These are phyloP conservation scores for Pygoscelis adeliae DNA, from an alignment of 2,113 vertebrate species.

Conservation along the genomic window DNA sequence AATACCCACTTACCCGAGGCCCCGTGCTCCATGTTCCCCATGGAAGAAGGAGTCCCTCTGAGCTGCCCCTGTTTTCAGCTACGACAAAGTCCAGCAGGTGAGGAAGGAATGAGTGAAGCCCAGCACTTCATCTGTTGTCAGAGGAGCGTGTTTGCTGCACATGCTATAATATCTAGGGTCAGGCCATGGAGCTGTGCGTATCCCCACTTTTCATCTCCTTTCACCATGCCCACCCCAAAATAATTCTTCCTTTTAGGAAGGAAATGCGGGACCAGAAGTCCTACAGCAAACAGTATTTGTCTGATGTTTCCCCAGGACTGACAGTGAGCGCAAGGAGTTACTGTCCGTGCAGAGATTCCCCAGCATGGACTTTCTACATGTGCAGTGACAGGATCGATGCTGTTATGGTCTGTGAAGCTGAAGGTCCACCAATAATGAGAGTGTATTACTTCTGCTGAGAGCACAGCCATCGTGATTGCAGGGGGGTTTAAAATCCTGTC, in stretches of 20 bases:
- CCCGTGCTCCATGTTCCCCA: neutral
- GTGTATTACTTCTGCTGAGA: conserved; percentile 26
- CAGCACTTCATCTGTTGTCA: neutral
- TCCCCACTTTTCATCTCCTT: neutral
- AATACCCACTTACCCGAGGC: neutral
- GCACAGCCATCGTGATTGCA: neutral
- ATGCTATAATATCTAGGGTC: neutral
- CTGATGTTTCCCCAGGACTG: neutral
- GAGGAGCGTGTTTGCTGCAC: neutral
- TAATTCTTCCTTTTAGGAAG: neutral
- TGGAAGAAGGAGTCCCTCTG: neutral
- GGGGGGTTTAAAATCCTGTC: conserved; percentile 34
- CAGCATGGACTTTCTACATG: neutral
- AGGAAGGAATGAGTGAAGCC: neutral
- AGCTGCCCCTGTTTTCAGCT: neutral
- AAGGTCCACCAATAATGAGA: conserved; percentile 30
- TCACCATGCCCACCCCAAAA: neutral
- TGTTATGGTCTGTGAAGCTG: conserved; percentile 47
- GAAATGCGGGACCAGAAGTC: neutral
- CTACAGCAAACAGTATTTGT: neutral
- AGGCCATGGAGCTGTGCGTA: neutral
- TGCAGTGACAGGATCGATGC: neutral
- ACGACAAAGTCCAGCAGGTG: neutral
- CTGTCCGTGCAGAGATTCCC: neutral
- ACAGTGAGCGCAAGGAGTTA: neutral